phyloP scores from a whole-genome alignment of 2,797 vertebrate species.

The Cheracebus regulus region DNA sequence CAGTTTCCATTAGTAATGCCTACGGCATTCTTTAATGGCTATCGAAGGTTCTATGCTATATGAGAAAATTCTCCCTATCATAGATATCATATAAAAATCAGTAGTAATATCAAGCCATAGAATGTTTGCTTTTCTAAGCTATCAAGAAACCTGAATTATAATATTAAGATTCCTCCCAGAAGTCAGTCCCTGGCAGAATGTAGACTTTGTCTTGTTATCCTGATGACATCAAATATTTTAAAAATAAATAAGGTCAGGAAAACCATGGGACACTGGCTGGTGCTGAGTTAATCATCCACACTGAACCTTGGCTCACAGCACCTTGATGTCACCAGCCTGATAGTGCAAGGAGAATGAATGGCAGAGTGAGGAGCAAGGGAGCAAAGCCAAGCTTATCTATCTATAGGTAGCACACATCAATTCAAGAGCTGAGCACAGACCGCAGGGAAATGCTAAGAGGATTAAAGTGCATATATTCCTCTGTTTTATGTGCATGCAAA shows the following conservation, averaged over 20 bases:
- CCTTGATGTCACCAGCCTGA: background rate
- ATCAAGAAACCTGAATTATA: background rate
- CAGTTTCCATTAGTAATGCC: background rate
- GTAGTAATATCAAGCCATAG: background rate
- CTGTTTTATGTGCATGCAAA: background rate
- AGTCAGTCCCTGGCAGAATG: background rate
- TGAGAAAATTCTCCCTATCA: background rate
- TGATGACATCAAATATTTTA: background rate
- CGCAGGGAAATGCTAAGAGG: background rate
- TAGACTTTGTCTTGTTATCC: background rate
- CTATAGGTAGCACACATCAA: background rate
- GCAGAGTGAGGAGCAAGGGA: rapidly evolving
- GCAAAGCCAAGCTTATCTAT: background rate
- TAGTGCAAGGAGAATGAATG: background rate
- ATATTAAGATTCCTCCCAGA: background rate
- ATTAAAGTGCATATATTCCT: background rate
- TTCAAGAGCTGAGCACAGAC: background rate
- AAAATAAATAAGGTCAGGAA: background rate
- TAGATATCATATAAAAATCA: background rate
- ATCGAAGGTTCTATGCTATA: background rate
- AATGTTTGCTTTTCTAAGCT: background rate
- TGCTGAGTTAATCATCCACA: background rate
- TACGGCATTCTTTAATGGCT: background rate
- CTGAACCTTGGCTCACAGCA: background rate
- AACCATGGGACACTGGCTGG: background rate